Conservation (phyloP, 2,888 invertebrate genomes). For the Heliconius ismenius region DNA sequence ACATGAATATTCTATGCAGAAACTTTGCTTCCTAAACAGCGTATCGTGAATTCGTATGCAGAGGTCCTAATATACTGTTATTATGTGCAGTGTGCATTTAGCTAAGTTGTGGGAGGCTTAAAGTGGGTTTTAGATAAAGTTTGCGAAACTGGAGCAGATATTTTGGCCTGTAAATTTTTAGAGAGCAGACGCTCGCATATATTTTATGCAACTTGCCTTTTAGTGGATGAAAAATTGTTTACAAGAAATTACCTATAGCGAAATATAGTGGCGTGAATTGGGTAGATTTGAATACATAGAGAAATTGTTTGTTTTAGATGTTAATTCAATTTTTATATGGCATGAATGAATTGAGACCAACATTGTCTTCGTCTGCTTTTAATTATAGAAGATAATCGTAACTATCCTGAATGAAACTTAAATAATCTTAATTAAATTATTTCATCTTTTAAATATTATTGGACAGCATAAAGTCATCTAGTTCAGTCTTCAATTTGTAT, state of each 20-base stretch:
- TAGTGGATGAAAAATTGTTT: slow-evolving; percentile 23
- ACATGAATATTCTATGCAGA: slow-evolving; percentile 49
- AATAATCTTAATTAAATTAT: too few relatives aligned
- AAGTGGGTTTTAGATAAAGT: slow-evolving; percentile 37
- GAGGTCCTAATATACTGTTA: slow-evolving; percentile 39
- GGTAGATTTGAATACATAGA: background rate
- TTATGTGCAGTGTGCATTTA: slow-evolving; percentile 42
- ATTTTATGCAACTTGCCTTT: slow-evolving; percentile 18
- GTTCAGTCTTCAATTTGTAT: too few relatives aligned
- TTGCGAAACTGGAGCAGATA: slow-evolving; percentile 38
- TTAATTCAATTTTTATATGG: too few relatives aligned
- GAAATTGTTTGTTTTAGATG: background rate
- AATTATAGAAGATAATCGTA: background rate
- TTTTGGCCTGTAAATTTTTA: slow-evolving; percentile 37
- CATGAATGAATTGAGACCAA: too few relatives aligned
- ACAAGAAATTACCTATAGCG: background rate
- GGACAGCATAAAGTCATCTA: too few relatives aligned
- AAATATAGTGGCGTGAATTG: background rate
- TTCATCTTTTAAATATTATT: too few relatives aligned
- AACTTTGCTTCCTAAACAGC: slow-evolving; percentile 40
- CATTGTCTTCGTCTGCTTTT: background rate
- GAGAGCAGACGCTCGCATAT: slow-evolving; percentile 11
- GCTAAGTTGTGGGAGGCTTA: slow-evolving; percentile 38
- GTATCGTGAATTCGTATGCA: slow-evolving; percentile 39
- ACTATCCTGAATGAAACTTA: too few relatives aligned